Conservation (phyloP, 2,888 invertebrate species). For the Chrysolina haemoptera region DNA sequence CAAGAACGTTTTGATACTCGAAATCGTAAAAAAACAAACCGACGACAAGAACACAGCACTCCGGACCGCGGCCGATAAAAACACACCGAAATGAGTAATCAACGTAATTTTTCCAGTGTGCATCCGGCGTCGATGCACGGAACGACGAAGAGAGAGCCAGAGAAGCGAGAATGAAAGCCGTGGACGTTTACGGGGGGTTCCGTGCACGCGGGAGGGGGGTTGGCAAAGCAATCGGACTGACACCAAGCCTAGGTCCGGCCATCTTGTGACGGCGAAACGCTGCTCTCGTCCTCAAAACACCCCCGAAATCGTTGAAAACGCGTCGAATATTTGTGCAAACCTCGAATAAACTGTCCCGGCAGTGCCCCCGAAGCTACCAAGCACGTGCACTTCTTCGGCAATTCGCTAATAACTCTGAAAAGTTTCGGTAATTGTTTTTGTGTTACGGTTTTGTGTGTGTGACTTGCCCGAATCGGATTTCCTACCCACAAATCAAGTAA, state of each 20-base stretch:
- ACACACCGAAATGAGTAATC: conserved; percentile 67
- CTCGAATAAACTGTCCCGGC: conserved; percentile 54
- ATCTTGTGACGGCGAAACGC: conserved; percentile 70
- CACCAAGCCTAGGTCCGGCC: conserved; percentile 71
- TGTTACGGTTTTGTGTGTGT: conserved; percentile 66
- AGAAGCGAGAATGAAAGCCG: conserved; percentile 70
- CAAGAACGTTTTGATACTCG: conserved; percentile 11
- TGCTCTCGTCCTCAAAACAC: conserved; percentile 67
- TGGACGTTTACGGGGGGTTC: conserved; percentile 70
- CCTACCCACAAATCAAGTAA: conserved; percentile 11
- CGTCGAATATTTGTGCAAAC: conserved; percentile 58
- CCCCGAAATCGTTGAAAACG: conserved; percentile 61
- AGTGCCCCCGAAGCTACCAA: conserved; percentile 61
- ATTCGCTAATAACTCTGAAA: conserved; percentile 43
- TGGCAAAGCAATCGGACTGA: conserved; percentile 65
- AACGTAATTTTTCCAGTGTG: conserved; percentile 69
- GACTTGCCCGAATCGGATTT: conserved; percentile 31
- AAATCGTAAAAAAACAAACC: conserved; percentile 19
- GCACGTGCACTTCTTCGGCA: conserved; percentile 62
- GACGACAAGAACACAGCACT: conserved; percentile 49
- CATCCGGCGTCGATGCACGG: conserved; percentile 68
- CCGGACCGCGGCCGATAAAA: conserved; percentile 57
- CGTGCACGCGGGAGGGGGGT: conserved; percentile 68
- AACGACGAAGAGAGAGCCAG: conserved; percentile 63
- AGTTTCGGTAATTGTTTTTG: conserved; percentile 60